Evolutionary conservation across 2,888 invertebrate species (phyloP), one percentile per base, ranked within the genome.

Genomic region (Hemaris fuciformis): DNA sequence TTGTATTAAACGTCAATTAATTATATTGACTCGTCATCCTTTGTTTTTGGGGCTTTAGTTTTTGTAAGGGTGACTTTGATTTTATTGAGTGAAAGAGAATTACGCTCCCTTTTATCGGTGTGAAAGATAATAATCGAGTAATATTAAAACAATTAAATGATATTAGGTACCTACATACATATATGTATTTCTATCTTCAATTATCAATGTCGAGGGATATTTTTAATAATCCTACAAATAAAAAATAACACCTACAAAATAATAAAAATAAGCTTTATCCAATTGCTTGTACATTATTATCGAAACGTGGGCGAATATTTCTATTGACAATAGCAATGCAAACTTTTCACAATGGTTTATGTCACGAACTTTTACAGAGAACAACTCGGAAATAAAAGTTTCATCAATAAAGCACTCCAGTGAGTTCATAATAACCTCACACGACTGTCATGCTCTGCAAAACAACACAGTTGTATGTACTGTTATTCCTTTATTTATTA

Each of bases 1-100:
- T 67, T 66, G 69, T 72, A 75, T 74, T 67, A 67, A 60, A 68
- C 66, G 69, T 73, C 76, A 69, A 79, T 81, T 77, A 72, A 76
- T 75, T 73, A 68, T 71, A 72, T 73, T 68, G 68, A 60, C 63
- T 67, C 69, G 69, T 73, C 70, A 69, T 65, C 65, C 69, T 68
- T 72, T 72, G 66, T 74, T 71, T 70, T 68, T 57, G 63, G 43
- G 56, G 42, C 25, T 45, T 22, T 56, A 23, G 15, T 23, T 59
- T n/a, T 46, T 25, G 22, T 48, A 53, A 38, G 22, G 18, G 60
- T 3, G 20, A 13, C 38, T 41, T 38, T 38, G 53, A 18, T 53
- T 53, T 45, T 22, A 13, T 2, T 45, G 43, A 10, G 6, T 20
- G 8, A 4, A 8, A 22, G 22, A 10, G 20, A 20, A 41, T 15